Conservation (phyloP, 2,113 vertebrate species). For the Laticauda laticaudata region DNA sequence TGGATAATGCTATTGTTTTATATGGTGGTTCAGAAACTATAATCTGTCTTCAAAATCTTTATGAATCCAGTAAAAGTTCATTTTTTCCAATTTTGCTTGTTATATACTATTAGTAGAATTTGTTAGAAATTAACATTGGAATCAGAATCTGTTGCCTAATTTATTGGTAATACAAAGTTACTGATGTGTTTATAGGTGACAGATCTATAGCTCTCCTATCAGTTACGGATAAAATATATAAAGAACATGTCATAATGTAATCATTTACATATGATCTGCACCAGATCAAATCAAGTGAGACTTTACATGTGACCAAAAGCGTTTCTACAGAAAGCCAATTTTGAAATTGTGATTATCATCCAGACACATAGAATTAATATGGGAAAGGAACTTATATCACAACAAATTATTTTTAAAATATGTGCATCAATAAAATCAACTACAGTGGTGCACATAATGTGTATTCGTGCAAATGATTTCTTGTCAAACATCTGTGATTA, state of each 20-base stretch:
- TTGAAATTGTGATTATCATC: not conserved
- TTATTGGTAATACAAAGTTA: not conserved
- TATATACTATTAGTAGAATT: not conserved
- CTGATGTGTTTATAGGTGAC: not conserved
- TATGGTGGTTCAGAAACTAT: not conserved
- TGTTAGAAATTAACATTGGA: not conserved
- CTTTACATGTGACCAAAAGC: not conserved
- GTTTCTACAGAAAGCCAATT: not conserved
- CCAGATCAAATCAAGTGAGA: not conserved
- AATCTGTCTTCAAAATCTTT: not conserved
- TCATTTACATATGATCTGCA: not conserved
- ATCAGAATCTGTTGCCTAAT: not conserved
- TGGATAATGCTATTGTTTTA: not conserved
- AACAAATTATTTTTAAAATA: not conserved
- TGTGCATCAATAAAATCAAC: not conserved
- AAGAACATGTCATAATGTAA: not conserved
- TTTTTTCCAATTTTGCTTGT: not conserved
- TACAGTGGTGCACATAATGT: not conserved
- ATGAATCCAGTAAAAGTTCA: not conserved
- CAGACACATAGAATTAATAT: not conserved
- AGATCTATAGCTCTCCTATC: not conserved
- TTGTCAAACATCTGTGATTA: not conserved
- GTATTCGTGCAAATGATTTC: not conserved
- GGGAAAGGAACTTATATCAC: not conserved
- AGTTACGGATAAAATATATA: not conserved